Base-by-base conservation (phyloP, 2,113 vertebrate genomes). In the Andinoacara biseriatus region DNA sequence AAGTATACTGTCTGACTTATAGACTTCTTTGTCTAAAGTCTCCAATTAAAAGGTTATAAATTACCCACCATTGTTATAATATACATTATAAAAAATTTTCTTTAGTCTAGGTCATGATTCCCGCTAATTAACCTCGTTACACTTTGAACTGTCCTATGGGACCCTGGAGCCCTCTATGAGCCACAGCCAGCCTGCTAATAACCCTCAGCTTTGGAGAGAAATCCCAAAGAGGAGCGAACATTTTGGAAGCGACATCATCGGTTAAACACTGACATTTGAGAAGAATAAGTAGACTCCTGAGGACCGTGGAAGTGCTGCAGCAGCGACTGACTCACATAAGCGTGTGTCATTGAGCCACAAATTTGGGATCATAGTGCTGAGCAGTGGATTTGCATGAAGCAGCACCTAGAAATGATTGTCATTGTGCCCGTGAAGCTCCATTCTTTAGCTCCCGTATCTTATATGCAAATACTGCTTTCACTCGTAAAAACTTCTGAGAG, bases 81-180 rank as follows among this genome's bases (percentile, higher is more conserved):
- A 61, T 61, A 63, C 13, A 40, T 40, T 29, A 11, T 56, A 43
- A 24, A 5, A 2, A 0, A 0, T 29, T 54, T 77, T 63, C 77
- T 81, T 85, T 75, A 38, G 72, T 85, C 60, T 69, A 74, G 84
- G 78, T 90, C 81, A 43, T 38, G 63, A 63, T 84, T 87, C 79
- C 63, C 80, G 49, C 85, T 88, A 90, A 93, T 94, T 91, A 90
- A 90, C 91, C 88, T 86, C 58, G 35, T 87, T 89, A 92, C 67
- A 82, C 83, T 92, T 81, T 86, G 83, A 89, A 90, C 82, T 82
- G 79, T 87, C 89, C 84, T 85, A 18, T 84, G 89, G 90, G 91
- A 89, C 13, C 79, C 38, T 15, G 17, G 80, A 84, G 84, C 82
- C 85, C 69, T 85, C 83, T 85, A 67, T 69, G 72, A 77, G 49